These are phyloP conservation scores for Pammene fasciana DNA, from an alignment of 2,888 invertebrate genomes.

Conservation along the genomic window DNA sequence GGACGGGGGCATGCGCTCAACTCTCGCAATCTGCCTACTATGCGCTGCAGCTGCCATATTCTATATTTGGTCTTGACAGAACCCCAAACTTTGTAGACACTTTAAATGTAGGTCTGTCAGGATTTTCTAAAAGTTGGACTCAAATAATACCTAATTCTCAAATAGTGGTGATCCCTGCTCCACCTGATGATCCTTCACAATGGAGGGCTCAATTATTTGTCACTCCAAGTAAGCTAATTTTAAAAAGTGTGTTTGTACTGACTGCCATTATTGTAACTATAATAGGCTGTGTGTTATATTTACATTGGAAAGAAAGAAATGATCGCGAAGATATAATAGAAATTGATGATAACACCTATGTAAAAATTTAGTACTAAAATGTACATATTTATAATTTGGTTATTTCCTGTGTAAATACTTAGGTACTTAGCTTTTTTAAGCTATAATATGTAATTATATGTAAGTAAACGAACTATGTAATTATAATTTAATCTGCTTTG, in stretches of 20 bases:
- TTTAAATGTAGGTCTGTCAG: constrained; percentile 90
- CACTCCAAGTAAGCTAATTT: constrained; percentile 95
- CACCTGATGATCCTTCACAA: constrained; percentile 87
- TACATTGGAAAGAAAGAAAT: constrained; percentile 94
- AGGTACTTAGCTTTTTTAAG: neutral
- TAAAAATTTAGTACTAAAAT: constrained; percentile 61
- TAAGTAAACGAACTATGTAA: neutral
- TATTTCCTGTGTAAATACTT: neutral
- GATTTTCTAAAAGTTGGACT: constrained; percentile 89
- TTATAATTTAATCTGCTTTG: neutral
- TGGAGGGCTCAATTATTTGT: constrained; percentile 97
- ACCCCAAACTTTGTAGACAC: constrained; percentile 98
- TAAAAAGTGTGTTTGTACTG: constrained; percentile 95
- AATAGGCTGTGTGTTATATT: constrained; percentile 90
- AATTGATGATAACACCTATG: constrained; percentile 76
- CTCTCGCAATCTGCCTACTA: constrained; percentile 96
- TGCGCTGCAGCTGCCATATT: constrained; percentile 96
- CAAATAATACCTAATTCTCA: constrained; percentile 99
- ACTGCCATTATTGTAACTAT: constrained; percentile 94
- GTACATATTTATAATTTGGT: neutral
- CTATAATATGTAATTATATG: neutral
- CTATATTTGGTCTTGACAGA: constrained; percentile 97
- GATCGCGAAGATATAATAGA: constrained; percentile 77
- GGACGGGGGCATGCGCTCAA: constrained; percentile 93
- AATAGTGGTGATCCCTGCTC: constrained; percentile 96